Conservation (phyloP, 2,113 vertebrate genomes). For the Nanorana parkeri region DNA sequence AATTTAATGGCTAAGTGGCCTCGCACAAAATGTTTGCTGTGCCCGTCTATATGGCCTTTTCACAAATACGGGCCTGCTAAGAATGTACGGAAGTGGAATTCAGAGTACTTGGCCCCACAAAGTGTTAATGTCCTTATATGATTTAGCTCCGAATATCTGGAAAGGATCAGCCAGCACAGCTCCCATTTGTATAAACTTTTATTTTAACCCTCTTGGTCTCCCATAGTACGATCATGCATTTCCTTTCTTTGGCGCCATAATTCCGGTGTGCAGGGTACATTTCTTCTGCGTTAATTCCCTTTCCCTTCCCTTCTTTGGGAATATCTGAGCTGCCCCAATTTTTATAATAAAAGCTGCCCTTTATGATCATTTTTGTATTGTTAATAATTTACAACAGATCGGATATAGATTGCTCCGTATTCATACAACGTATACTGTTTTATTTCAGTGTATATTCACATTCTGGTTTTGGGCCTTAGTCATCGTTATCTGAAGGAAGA, state of each 20-base stretch:
- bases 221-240: neutral
- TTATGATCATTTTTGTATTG: neutral
- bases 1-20: no score
- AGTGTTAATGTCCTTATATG: conserved; percentile 26
- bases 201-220: neutral
- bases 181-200: conserved; percentile 23
- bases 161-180: conserved; percentile 25
- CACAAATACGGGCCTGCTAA: no score
- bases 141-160: conserved; percentile 10
- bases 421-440: no score
- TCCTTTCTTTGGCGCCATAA: neutral
- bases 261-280: neutral
- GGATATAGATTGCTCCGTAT: no score
- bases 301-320: neutral
- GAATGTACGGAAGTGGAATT: neutral
- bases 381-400: no score
- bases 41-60: no score
- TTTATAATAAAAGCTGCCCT: neutral
- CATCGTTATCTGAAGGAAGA: no score
- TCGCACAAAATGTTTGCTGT: no score
- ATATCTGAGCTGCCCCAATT: no score
- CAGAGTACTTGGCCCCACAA: neutral
- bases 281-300: neutral
- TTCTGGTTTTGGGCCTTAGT: no score
- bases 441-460: no score